Evolutionary conservation across 1,140 invertebrate genomes (phyloP), one percentile per base, ranked within the genome.

Genomic region (Amphibalanus amphitrite): DNA sequence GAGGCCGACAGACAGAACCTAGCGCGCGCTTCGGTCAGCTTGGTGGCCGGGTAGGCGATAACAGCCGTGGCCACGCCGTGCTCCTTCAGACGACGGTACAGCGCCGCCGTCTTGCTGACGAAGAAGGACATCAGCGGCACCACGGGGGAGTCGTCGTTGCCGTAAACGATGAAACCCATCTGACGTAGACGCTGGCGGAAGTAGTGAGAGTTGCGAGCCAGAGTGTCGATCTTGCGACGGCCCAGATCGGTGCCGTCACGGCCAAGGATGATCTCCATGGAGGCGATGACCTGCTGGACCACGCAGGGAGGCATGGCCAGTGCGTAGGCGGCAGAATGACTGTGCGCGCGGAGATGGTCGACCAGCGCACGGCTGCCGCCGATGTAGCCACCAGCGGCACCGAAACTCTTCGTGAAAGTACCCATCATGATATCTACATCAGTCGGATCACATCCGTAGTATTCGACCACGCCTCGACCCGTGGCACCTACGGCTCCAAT

Each of bases 341-440:
- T 95, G 73, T 89, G 80, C 40, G 85, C 82, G 75, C 92, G 83
- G 71, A 99, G 80, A 79, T 90, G 87, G 76, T 88, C 82, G 74
- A 98, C 90, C 70, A 98, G 81, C 76, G 6, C 4, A 4, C 64
- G 20, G 64, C 26, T 65, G 69, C 96, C 95, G 25, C 91, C 96
- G 75, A 98, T 92, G 81, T 98, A 99, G 20, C 97, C 97, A 25
- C 97, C 97, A 75, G 94, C 90, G 67, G 93, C 90, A 69, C 93
- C 95, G 83, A 98, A 99, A 81, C 90, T 93, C 81, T 95, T 95
- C 0, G 92, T 94, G 79, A 92, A 95, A 13, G 92, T 95, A 70
- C 97, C 97, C 97, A 99, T 99, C 38, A 97, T 82, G 75, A 99
- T 89, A 78, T 99, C 97, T 6, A 99, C 86, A 77, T 99, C 92